Conservation (phyloP, 2,797 vertebrate genomes). For the Hoplostethus mediterraneus region DNA sequence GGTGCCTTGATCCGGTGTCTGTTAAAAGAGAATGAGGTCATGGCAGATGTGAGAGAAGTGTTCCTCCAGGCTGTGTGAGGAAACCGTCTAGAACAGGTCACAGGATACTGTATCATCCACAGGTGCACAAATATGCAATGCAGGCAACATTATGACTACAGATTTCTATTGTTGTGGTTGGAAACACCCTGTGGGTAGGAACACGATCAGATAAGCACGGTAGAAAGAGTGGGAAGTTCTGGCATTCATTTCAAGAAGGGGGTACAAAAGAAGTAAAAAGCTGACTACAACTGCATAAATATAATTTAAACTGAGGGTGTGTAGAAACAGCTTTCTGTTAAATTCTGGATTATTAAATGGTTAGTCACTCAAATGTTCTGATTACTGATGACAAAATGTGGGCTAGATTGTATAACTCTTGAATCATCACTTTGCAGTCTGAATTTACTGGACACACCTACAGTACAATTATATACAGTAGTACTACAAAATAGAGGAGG, state of each 20-base stretch:
- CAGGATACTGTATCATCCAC: constrained; percentile 70
- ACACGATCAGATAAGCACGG: constrained; percentile 61
- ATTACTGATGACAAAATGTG: neutral
- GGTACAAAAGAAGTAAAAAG: constrained; percentile 19
- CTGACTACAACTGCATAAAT: constrained; percentile 11
- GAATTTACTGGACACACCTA: neutral
- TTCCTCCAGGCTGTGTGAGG: constrained; percentile 55
- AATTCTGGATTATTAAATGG: constrained; percentile 5
- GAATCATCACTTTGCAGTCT: neutral
- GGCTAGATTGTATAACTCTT: neutral
- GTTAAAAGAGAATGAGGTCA: constrained; percentile 69
- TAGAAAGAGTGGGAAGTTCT: constrained; percentile 49
- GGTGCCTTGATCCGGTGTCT: constrained; percentile 25
- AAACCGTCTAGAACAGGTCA: constrained; percentile 46
- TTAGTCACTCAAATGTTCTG: constrained; percentile 1
- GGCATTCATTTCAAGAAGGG: constrained; percentile 58
- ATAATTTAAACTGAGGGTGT: neutral
- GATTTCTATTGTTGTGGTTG: constrained; percentile 63
- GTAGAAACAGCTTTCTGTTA: neutral
- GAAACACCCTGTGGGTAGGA: constrained; percentile 70
- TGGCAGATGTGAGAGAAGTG: constrained; percentile 69
- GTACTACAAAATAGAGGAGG: neutral
- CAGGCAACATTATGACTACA: constrained; percentile 53
- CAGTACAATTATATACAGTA: neutral
- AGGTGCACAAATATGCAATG: constrained; percentile 70